phyloP scores from a whole-genome alignment of 1,140 invertebrate species.

The Aphelenchoides fujianensis region DNA sequence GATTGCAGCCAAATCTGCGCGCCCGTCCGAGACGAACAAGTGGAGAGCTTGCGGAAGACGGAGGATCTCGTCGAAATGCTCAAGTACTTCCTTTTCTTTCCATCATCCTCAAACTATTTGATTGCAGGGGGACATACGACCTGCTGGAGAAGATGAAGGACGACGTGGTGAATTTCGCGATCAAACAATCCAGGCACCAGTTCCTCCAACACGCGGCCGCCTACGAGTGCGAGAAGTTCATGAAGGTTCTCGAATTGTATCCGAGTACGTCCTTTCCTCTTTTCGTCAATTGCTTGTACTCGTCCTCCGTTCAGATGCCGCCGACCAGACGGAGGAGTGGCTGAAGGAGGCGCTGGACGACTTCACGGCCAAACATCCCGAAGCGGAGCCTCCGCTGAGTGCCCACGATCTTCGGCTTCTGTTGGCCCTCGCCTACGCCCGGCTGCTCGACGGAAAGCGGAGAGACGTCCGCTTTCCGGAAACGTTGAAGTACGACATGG shows the following conservation, averaged over 20 bases:
- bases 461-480: conserved; percentile 8
- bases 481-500: conserved; percentile 22
- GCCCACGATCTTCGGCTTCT: not conserved
- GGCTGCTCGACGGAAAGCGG: conserved; percentile 8
- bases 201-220: conserved; percentile 14
- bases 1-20: conserved; percentile 22
- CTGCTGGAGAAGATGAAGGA: conserved; percentile 13
- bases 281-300: not conserved
- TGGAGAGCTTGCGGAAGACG: not conserved
- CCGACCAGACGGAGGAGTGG: conserved; percentile 9
- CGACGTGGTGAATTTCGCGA: conserved; percentile 18
- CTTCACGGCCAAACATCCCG: not conserved
- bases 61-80: conserved; percentile 8
- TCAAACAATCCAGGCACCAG: conserved; percentile 10
- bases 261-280: conserved; percentile 11
- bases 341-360: conserved; percentile 7
- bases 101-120: not conserved
- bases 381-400: not conserved
- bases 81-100: not conserved
- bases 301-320: conserved; percentile 6
- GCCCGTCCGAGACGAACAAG: conserved; percentile 15
- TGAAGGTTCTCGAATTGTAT: conserved; percentile 22
- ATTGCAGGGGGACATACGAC: not conserved
- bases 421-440: conserved; percentile 11
- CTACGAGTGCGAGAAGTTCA: conserved; percentile 12